phyloP scores from a whole-genome alignment of 2,113 vertebrate species.

The Phycodurus eques region DNA sequence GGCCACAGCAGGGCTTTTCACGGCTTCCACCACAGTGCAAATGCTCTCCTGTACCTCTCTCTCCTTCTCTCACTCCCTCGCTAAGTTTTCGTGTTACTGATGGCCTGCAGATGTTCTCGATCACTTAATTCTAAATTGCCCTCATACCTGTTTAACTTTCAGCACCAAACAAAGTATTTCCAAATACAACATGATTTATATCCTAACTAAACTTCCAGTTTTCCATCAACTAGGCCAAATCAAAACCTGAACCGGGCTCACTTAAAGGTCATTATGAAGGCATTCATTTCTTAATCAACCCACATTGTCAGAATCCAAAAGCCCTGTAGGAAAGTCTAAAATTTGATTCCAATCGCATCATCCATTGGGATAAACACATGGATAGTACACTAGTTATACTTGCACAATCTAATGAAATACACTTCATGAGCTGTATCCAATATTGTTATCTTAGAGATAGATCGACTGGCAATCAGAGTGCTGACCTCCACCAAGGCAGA shows the following conservation, averaged over 20 bases:
- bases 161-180: not conserved
- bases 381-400: not conserved
- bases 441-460: not conserved
- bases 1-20: conserved; percentile 65
- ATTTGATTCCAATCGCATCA: not conserved
- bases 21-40: conserved; percentile 67
- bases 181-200: not conserved
- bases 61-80: conserved; percentile 41
- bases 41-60: conserved; percentile 57
- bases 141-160: conserved; percentile 43
- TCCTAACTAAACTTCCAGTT: not conserved
- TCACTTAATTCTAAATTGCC: conserved; percentile 65
- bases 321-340: not conserved
- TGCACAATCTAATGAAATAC: not conserved
- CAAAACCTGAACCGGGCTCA: not conserved
- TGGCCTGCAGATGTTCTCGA: conserved; percentile 47
- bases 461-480: not conserved
- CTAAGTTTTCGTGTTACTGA: conserved; percentile 51
- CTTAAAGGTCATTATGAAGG: not conserved
- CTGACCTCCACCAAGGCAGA: not conserved
- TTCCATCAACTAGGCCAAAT: not conserved
- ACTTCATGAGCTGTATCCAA: not conserved
- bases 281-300: not conserved
- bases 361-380: not conserved
- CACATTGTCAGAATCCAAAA: not conserved